Evolutionary conservation across 2,888 invertebrate genomes (phyloP).

Genomic region (Morpho helenor): DNA sequence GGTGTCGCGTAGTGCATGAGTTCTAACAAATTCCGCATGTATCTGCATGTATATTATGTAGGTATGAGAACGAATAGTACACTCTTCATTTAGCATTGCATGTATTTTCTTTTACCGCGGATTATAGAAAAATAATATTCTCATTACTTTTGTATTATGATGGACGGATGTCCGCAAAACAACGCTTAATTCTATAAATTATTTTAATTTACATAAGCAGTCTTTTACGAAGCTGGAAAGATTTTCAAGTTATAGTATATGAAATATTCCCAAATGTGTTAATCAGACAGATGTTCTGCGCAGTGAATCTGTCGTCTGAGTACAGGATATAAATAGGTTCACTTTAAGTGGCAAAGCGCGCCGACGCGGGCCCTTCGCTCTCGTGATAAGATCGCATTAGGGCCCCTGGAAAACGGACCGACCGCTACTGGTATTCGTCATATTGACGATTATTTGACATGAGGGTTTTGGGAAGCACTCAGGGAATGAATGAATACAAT

Average conservation of each 20-base stretch:
- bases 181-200: background rate
- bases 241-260: background rate
- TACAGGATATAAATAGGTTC: conserved; percentile 68
- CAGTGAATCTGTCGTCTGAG: conserved; percentile 51
- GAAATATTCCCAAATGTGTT: conserved; percentile 13
- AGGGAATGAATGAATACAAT: background rate
- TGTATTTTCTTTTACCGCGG: no score
- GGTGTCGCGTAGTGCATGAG: no score
- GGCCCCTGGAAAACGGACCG: conserved; percentile 54
- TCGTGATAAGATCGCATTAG: conserved; percentile 74
- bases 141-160: no score
- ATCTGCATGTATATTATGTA: no score
- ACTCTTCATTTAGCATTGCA: no score
- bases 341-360: conserved; percentile 72
- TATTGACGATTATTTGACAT: conserved; percentile 36
- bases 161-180: no score
- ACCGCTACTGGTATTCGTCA: conserved; percentile 72
- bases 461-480: conserved; percentile 11
- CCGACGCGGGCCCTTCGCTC: conserved; percentile 63
- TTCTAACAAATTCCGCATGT: no score
- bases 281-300: conserved; percentile 53
- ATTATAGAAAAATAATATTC: no score
- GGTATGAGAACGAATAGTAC: no score
- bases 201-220: background rate
- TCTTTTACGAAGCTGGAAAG: background rate